Conservation (phyloP, 1,140 invertebrate genomes). For the Zaprionus ornatus region DNA sequence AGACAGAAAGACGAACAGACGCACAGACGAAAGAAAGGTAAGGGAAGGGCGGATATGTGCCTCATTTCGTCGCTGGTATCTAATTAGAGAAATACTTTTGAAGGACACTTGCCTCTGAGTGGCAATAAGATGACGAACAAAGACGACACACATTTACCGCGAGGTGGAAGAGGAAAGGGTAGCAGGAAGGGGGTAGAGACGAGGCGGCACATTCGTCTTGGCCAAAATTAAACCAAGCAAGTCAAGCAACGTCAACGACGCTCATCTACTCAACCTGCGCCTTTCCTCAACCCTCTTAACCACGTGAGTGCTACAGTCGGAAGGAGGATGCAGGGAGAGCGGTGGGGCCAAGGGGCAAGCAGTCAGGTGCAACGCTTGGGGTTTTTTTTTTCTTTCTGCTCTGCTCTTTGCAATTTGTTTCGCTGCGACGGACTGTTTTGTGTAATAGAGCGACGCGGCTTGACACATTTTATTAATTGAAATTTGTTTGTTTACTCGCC, state of each 20-base stretch:
- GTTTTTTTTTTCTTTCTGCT: slow-evolving; percentile 9
- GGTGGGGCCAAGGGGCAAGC: slow-evolving; percentile 13
- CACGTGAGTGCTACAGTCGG: slow-evolving; percentile 2
- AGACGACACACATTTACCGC: slow-evolving; percentile 58
- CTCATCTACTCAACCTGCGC: not conserved
- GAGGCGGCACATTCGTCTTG: not conserved
- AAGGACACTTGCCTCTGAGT: slow-evolving; percentile 73
- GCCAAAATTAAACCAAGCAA: slow-evolving; percentile 70
- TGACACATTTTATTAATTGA: slow-evolving; percentile 81
- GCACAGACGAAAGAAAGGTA: not conserved
- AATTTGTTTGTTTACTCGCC: slow-evolving; percentile 72
- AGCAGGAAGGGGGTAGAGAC: not conserved
- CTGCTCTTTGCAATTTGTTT: not conserved
- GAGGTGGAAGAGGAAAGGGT: not conserved
- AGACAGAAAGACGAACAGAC: not conserved
- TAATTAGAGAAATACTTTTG: slow-evolving; percentile 81
- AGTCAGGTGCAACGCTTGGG: slow-evolving; percentile 61
- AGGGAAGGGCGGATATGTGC: slow-evolving; percentile 5
- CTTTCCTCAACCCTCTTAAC: slow-evolving; percentile 13
- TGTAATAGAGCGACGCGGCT: slow-evolving; percentile 73
- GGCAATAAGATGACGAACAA: slow-evolving; percentile 56
- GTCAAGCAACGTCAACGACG: slow-evolving; percentile 36
- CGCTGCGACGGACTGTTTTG: slow-evolving; percentile 38
- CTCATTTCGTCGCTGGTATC: slow-evolving; percentile 58
- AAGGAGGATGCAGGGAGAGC: not conserved